These are phyloP conservation scores for Agriotes lineatus DNA, from an alignment of 2,888 invertebrate genomes.

Conservation along the genomic window DNA sequence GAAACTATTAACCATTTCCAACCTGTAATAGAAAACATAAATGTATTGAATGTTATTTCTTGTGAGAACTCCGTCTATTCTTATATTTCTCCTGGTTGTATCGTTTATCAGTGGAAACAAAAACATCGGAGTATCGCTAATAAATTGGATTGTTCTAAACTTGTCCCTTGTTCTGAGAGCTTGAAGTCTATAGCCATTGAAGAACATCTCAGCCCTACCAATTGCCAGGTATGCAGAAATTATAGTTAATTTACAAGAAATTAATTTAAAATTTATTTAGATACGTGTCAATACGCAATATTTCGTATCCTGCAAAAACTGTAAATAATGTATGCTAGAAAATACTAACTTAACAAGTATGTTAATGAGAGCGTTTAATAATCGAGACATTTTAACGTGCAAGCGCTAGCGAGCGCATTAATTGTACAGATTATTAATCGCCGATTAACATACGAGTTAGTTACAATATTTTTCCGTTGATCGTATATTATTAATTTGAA, in stretches of 20 bases:
- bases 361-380: too few relatives aligned
- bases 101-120: constrained; percentile 90
- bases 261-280: neutral
- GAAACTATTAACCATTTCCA: constrained; percentile 75
- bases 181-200: constrained; percentile 92
- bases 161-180: constrained; percentile 93
- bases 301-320: too few relatives aligned
- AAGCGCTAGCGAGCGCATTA: too few relatives aligned
- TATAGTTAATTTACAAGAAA: neutral
- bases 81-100: constrained; percentile 88
- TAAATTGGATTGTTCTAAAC: constrained; percentile 90
- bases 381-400: too few relatives aligned
- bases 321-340: too few relatives aligned
- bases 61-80: constrained; percentile 78
- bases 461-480: too few relatives aligned
- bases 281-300: too few relatives aligned
- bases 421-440: too few relatives aligned
- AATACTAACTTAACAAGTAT: too few relatives aligned
- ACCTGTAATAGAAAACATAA: constrained; percentile 71
- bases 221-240: constrained; percentile 75
- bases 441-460: too few relatives aligned
- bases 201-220: constrained; percentile 82
- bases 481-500: too few relatives aligned
- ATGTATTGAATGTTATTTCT: constrained; percentile 79
- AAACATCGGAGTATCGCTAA: constrained; percentile 76